phyloP scores from a whole-genome alignment of 2,888 invertebrate species.

The Cantharis flavilabris region DNA sequence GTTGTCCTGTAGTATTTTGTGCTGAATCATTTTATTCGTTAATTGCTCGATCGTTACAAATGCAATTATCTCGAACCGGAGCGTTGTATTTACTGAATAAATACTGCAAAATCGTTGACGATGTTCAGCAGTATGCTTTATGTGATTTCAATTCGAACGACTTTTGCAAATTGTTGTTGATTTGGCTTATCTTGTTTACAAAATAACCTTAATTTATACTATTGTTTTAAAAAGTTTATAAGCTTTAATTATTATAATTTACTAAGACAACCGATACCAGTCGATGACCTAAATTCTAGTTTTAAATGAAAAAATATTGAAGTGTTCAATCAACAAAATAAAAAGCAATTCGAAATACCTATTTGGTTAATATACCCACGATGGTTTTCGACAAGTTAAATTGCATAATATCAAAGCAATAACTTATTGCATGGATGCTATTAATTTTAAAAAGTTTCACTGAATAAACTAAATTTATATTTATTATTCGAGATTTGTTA shows the following conservation, averaged over 20 bases:
- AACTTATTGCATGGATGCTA: neutral
- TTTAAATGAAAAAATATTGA: too few species aligned
- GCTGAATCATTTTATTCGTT: slow-evolving; percentile 53
- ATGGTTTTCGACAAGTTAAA: too few species aligned
- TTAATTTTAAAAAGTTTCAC: neutral
- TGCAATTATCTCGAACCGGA: slow-evolving; percentile 52
- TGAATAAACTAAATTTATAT: neutral
- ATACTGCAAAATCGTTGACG: slow-evolving; percentile 40
- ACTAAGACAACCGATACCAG: neutral
- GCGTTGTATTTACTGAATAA: slow-evolving; percentile 53
- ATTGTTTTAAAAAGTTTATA: neutral
- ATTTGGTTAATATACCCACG: too few species aligned
- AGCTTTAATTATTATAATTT: neutral
- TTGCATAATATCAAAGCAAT: too few species aligned
- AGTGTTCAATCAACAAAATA: too few species aligned
- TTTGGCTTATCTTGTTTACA: slow-evolving; percentile 32
- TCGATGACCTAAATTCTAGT: neutral
- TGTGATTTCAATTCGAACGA: slow-evolving; percentile 33
- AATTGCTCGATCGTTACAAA: slow-evolving; percentile 55
- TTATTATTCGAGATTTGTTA: neutral
- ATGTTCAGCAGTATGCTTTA: slow-evolving; percentile 31
- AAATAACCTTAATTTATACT: slow-evolving; percentile 25
- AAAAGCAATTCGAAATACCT: too few species aligned
- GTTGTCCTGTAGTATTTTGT: slow-evolving; percentile 43
- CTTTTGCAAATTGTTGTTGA: slow-evolving; percentile 38